These are phyloP conservation scores for Spea hammondii DNA, from an alignment of 2,797 vertebrate genomes.

Conservation along the genomic window DNA sequence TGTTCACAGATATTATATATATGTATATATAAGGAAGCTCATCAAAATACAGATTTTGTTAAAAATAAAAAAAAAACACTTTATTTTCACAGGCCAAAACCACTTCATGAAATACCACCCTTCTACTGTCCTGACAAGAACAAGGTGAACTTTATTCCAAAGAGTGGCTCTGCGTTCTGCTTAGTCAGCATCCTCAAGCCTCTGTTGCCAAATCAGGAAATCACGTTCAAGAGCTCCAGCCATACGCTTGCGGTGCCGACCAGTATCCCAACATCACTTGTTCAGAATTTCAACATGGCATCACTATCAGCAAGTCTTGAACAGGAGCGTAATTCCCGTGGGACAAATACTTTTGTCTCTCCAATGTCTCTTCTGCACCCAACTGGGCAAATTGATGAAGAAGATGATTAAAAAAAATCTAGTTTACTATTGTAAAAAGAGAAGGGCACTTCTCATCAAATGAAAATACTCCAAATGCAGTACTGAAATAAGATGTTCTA, in stretches of 20 bases:
- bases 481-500: slow-evolving; percentile 42
- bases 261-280: slow-evolving; percentile 71
- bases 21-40: too few species aligned
- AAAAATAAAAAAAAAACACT: too few species aligned
- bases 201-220: slow-evolving; percentile 88
- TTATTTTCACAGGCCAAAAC: slow-evolving; percentile 76
- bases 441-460: slow-evolving; percentile 48
- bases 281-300: slow-evolving; percentile 72
- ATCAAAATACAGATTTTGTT: too few species aligned
- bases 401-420: slow-evolving; percentile 77
- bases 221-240: slow-evolving; percentile 82
- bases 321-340: slow-evolving; percentile 77
- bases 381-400: slow-evolving; percentile 81
- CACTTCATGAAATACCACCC: slow-evolving; percentile 89
- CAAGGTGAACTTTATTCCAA: slow-evolving; percentile 99
- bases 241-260: slow-evolving; percentile 89
- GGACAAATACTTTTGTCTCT: slow-evolving; percentile 77
- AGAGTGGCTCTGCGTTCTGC: slow-evolving; percentile 98
- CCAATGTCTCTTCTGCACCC: slow-evolving; percentile 79
- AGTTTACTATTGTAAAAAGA: slow-evolving; percentile 30
- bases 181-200: slow-evolving; percentile 98
- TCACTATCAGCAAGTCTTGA: slow-evolving; percentile 72
- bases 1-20: too few species aligned
- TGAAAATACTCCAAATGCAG: slow-evolving; percentile 51
- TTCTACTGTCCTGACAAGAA: slow-evolving; percentile 98